phyloP scores from a whole-genome alignment of 2,888 invertebrate species.

The Oscheius onirici region DNA sequence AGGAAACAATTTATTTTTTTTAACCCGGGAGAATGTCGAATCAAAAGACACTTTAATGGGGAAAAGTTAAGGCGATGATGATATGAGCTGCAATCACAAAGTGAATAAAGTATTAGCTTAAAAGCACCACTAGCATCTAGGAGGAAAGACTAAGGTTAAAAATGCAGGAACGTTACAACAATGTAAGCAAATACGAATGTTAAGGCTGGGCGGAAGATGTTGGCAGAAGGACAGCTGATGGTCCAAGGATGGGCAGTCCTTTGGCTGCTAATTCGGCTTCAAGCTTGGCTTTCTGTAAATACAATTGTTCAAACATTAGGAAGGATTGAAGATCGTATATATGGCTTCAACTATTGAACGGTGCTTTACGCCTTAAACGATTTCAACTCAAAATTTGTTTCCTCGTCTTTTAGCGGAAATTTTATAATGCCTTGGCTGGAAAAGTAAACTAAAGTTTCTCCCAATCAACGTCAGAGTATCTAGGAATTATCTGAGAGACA shows the following conservation, averaged over 20 bases:
- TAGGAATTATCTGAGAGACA: too few species aligned
- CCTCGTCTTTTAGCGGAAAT: too few species aligned
- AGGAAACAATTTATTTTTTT: background rate
- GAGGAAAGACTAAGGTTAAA: too few species aligned
- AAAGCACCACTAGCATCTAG: background rate
- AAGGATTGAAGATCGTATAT: too few species aligned
- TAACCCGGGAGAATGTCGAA: background rate
- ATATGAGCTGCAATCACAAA: background rate
- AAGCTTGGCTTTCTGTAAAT: conserved; percentile 11
- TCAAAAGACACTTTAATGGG: background rate
- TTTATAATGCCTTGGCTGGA: too few species aligned
- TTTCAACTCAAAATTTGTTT: too few species aligned
- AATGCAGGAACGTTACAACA: too few species aligned
- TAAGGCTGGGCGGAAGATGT: background rate
- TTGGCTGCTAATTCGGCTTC: background rate
- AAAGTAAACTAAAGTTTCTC: too few species aligned
- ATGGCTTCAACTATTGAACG: too few species aligned
- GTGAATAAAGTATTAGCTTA: background rate
- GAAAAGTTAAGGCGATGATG: background rate
- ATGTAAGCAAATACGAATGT: too few species aligned
- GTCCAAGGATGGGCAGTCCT: background rate
- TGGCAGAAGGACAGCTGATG: background rate
- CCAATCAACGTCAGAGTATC: too few species aligned
- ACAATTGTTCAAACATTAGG: background rate
- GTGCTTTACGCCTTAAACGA: too few species aligned